Base-by-base conservation (phyloP, 2,888 invertebrate species). In the Eupithecia inturbata region DNA sequence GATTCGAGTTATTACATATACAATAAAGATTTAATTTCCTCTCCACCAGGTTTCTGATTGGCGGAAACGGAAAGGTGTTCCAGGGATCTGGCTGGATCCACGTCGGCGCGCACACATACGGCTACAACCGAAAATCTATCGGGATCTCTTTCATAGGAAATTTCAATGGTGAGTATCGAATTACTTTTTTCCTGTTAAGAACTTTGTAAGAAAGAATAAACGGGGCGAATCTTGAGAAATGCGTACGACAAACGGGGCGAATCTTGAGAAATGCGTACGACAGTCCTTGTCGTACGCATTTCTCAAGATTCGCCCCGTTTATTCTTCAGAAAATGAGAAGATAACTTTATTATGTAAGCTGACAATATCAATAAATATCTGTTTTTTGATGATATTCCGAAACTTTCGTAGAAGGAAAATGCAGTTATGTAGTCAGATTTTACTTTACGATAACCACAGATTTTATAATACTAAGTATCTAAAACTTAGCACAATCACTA, bases 41-140 rank as follows among this genome's bases (percentile, higher is more conserved):
- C 12, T 69, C 5, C 67, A 73, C 7, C 67, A 73, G 73, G 66
- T 96, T 96, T 78, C 82, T 96, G 76, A 92, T 96, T 71, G 96
- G 96, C 9, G 95, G 95, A 39, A 96, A 96, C 82, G 96, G 96
- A 7, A 92, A 95, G 45, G 91, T 96, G 14, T 96, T 96, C 80
- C 96, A 96, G 87, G 96, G 96, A 1, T 86, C 93, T 1, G 96
- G 96, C 1, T 96, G 96, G 96, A 91, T 95, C 7, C 91, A 92
- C 57, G 90, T 91, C 14, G 96, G 96, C 0, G 95, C 96, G 0
- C 96, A 96, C 79, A 95, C 95, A 0, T 92, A 89, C 16, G 93
- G 93, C 9, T 96, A 95, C 79, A 96, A 96, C 83, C 88, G 84
- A 39, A 95, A 92, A 80, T 95, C 96, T 31, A 92, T 96, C n/a